phyloP scores from a whole-genome alignment of 2,113 vertebrate species.

The Notechis scutatus region DNA sequence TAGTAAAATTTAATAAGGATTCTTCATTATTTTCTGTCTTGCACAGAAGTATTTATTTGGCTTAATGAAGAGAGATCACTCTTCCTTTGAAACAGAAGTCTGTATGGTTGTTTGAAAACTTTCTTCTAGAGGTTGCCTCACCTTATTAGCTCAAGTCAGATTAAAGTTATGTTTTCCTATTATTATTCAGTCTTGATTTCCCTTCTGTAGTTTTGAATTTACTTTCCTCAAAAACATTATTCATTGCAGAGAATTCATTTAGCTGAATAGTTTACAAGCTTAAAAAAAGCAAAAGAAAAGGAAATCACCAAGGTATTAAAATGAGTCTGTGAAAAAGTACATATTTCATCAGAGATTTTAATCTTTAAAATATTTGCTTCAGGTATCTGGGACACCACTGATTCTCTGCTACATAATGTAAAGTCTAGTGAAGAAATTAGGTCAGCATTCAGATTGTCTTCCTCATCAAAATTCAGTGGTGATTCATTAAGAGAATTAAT shows the following conservation, averaged over 20 bases:
- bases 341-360: conserved; percentile 54
- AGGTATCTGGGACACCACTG: conserved; percentile 30
- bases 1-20: conserved; percentile 46
- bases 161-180: conserved; percentile 30
- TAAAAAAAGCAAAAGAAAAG: conserved; percentile 4
- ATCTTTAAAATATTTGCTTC: conserved; percentile 51
- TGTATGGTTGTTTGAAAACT: conserved; percentile 28
- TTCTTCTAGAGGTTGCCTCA: conserved; percentile 40
- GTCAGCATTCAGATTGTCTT: conserved; percentile 55
- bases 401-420: conserved; percentile 56
- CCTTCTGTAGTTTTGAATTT: conserved; percentile 9
- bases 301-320: conserved; percentile 41
- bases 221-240: conserved; percentile 35
- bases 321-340: conserved; percentile 37
- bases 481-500: conserved; percentile 54
- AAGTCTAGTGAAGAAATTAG: conserved; percentile 62
- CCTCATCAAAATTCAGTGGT: conserved; percentile 54
- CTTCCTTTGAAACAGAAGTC: neutral
- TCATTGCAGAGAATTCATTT: conserved; percentile 26
- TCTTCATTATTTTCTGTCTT: conserved; percentile 43
- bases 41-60: conserved; percentile 37
- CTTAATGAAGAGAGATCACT: conserved; percentile 29
- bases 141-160: conserved; percentile 49
- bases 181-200: conserved; percentile 37
- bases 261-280: conserved; percentile 41